Evolutionary conservation across 2,113 vertebrate species (phyloP).

Genomic region (Capra hircus): DNA sequence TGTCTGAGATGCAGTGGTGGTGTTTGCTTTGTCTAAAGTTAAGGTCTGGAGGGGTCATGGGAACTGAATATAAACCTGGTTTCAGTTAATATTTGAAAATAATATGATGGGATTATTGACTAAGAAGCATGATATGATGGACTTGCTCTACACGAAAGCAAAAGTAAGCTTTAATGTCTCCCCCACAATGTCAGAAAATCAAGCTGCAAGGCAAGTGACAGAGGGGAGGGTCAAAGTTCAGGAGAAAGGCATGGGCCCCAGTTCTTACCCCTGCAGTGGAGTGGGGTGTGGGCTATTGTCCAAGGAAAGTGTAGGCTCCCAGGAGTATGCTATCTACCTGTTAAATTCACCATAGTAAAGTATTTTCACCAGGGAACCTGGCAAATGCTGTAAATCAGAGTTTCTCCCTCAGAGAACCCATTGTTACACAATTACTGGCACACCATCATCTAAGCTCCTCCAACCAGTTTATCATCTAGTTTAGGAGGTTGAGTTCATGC

Average conservation of each 20-base stretch:
- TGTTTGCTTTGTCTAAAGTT: not conserved
- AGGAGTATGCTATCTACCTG: not conserved
- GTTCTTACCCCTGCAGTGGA: not conserved
- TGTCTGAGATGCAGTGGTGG: not conserved
- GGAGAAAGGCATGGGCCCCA: not conserved
- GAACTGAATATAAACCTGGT: not conserved
- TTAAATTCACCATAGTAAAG: not conserved
- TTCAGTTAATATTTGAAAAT: not conserved
- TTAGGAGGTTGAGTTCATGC: not conserved
- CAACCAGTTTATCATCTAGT: not conserved
- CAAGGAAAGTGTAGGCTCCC: not conserved
- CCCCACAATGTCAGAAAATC: not conserved
- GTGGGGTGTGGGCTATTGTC: not conserved
- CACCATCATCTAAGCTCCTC: not conserved
- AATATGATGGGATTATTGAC: not conserved
- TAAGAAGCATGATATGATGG: not conserved
- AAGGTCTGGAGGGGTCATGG: not conserved
- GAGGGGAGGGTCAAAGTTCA: not conserved
- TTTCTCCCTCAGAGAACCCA: not conserved
- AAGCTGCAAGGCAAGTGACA: not conserved
- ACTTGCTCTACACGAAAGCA: not conserved
- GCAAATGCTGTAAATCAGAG: not conserved
- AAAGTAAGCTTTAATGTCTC: not conserved
- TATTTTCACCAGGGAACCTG: not conserved
- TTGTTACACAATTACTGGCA: not conserved